A percentile compares a stretch with the other conserved stretches of the same genome.
Conservation (phyloP, 2,797 vertebrate species). For the Micrastur ruficollis region DNA sequence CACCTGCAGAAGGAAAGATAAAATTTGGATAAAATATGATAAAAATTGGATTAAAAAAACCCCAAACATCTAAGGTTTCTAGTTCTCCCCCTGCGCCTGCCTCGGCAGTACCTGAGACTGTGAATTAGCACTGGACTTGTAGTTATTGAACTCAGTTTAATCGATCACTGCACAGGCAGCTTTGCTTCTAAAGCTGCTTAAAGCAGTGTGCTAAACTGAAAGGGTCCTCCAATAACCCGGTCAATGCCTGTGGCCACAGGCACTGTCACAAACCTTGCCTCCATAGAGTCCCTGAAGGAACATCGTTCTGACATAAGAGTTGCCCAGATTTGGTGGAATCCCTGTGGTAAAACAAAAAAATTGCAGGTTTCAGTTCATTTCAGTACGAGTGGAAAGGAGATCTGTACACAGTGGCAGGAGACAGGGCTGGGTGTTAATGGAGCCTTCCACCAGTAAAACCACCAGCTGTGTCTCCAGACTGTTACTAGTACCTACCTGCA, state of each 20-base stretch:
- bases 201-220: not conserved
- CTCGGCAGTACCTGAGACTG: not conserved
- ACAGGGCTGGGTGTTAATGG: not conserved
- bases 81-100: too few species aligned
- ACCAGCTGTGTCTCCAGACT: not conserved
- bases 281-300: not conserved
- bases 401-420: not conserved
- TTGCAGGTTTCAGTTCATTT: not conserved
- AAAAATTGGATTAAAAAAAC: too few species aligned
- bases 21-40: not conserved
- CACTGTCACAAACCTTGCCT: not conserved
- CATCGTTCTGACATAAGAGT: accelerated
- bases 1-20: not conserved
- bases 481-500: too few species aligned
- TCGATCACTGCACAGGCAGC: not conserved
- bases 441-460: not conserved
- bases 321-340: not conserved
- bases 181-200: not conserved
- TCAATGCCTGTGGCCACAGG: not conserved
- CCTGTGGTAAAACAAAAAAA: not conserved
- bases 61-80: not conserved
- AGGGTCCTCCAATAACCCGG: too few species aligned
- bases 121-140: too few species aligned
- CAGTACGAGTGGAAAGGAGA: not conserved
- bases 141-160: not conserved